These are phyloP conservation scores for Entomyzon cyanotis DNA, from an alignment of 2,113 vertebrate species.

Conservation along the genomic window DNA sequence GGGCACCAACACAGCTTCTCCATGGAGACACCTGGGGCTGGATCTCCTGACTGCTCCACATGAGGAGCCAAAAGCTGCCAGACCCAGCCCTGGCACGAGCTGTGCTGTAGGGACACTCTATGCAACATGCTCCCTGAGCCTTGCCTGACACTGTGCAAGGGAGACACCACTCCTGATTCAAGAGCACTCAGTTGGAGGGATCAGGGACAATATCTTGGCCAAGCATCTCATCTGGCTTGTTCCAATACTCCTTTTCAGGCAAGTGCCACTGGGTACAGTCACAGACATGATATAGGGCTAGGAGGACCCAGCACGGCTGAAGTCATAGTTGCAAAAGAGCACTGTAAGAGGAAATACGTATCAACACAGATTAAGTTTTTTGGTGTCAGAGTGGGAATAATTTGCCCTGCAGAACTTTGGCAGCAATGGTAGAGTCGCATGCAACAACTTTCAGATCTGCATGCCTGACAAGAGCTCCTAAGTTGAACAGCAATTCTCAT, in stretches of 20 bases:
- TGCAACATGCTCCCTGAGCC: neutral
- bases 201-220: neutral
- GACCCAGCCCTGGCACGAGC: neutral
- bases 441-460: neutral
- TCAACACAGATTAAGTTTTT: neutral
- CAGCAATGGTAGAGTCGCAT: neutral
- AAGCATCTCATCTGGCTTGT: neutral
- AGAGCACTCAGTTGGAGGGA: neutral
- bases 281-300: neutral
- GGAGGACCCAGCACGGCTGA: neutral
- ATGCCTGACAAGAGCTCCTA: neutral
- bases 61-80: neutral
- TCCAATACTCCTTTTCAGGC: neutral
- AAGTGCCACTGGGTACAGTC: neutral
- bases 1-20: neutral
- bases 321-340: neutral
- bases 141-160: neutral
- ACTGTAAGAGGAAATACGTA: neutral
- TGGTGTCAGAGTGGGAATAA: neutral
- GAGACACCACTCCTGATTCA: neutral
- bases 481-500: neutral
- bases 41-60: neutral
- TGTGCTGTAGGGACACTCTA: accelerated
- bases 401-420: constrained; percentile 17
- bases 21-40: neutral